Evolutionary conservation across 2,888 invertebrate genomes (phyloP).

Genomic region (Noctua janthina): DNA sequence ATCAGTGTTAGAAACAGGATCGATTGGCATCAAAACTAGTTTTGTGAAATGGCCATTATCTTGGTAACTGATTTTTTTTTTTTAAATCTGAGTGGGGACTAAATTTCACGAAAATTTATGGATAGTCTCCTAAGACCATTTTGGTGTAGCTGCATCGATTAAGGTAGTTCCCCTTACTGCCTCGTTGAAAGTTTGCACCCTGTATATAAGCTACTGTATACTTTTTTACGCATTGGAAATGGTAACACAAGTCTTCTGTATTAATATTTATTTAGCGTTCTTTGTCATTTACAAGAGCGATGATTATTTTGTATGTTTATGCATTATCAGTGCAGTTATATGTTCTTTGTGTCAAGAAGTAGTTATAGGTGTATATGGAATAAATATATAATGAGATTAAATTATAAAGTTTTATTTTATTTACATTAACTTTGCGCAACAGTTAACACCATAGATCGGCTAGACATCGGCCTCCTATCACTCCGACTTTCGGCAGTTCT

Average conservation of each 20-base stretch:
- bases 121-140: no score
- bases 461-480: neutral
- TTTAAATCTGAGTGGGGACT: no score
- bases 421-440: constrained; percentile 12
- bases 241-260: constrained; percentile 61
- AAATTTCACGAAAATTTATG: no score
- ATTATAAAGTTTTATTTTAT: constrained; percentile 57
- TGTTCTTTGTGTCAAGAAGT: constrained; percentile 85
- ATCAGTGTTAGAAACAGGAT: no score
- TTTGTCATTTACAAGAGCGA: constrained; percentile 57
- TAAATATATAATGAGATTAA: constrained; percentile 85
- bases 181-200: no score
- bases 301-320: constrained; percentile 69
- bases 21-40: no score
- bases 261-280: constrained; percentile 67
- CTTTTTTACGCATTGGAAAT: constrained; percentile 68
- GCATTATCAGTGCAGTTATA: constrained; percentile 70
- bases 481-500: neutral
- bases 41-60: no score
- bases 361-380: constrained; percentile 89
- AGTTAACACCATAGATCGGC: neutral
- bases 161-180: no score
- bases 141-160: no score
- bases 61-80: no score
- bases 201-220: constrained; percentile 63